Percentiles rank a stretch among this genome's conserved stretches.
Conservation (phyloP, 2,797 vertebrate species). For the Lateolabrax maculatus region DNA sequence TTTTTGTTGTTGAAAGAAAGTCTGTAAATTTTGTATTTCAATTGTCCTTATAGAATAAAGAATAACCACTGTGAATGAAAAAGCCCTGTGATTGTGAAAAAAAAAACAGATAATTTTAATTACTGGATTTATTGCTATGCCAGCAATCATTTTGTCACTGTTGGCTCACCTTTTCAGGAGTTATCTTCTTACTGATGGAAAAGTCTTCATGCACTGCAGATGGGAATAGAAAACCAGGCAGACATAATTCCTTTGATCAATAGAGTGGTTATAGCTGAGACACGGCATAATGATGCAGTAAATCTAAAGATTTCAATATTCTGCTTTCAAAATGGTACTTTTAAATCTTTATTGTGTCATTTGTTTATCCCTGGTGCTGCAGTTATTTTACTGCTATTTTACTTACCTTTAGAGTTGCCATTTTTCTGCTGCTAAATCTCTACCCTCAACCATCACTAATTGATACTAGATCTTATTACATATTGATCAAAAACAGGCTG, state of each 20-base stretch:
- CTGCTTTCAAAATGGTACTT: constrained; percentile 59
- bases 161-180: constrained; percentile 42
- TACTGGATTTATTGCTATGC: constrained; percentile 20
- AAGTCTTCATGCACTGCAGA: constrained; percentile 32
- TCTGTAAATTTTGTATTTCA: not conserved
- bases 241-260: constrained; percentile 67
- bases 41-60: not conserved
- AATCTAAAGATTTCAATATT: constrained; percentile 70
- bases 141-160: constrained; percentile 22
- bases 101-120: constrained; percentile 21
- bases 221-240: constrained; percentile 52
- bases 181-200: constrained; percentile 38
- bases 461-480: constrained; percentile 84
- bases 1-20: not conserved
- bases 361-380: constrained; percentile 53
- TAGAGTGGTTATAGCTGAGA: constrained; percentile 64
- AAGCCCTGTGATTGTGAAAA: constrained; percentile 16
- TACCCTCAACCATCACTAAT: constrained; percentile 76
- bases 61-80: not conserved
- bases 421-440: constrained; percentile 58
- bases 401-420: constrained; percentile 60
- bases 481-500: constrained; percentile 82
- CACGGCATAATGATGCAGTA: constrained; percentile 58
- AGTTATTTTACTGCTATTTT: constrained; percentile 58
- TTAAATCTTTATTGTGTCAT: constrained; percentile 64